These are phyloP conservation scores for Jacana jacana DNA, from an alignment of 2,113 vertebrate genomes.

Conservation along the genomic window DNA sequence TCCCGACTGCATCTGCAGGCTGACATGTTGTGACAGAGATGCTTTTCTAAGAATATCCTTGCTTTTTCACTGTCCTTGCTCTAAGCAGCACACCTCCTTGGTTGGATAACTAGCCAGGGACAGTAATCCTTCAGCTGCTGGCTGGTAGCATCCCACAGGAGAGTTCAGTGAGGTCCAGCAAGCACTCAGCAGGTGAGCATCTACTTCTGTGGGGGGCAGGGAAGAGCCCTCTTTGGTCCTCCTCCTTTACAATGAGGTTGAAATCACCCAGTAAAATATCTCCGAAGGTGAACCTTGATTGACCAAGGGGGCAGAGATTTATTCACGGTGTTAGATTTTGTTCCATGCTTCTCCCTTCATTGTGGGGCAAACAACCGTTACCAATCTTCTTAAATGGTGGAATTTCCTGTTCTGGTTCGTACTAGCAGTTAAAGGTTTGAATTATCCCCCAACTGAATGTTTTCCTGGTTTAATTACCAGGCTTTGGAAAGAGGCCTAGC, in stretches of 20 bases:
- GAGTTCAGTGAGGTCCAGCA: background rate
- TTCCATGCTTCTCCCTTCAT: background rate
- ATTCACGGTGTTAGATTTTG: background rate
- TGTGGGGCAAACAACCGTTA: background rate
- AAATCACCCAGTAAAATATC: background rate
- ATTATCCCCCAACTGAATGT: slow-evolving; percentile 22
- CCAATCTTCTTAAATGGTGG: background rate
- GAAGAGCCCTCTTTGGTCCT: background rate
- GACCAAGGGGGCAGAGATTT: background rate
- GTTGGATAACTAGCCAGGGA: background rate
- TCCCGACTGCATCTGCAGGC: accelerated
- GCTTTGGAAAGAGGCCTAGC: slow-evolving; percentile 30
- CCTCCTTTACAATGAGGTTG: background rate
- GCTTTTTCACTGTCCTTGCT: background rate
- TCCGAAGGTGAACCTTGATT: background rate
- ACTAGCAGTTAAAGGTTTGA: slow-evolving; percentile 7
- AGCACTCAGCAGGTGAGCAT: background rate
- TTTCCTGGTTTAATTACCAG: slow-evolving; percentile 46
- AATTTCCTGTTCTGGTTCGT: slow-evolving; percentile 49
- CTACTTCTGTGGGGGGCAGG: background rate
- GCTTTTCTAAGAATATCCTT: background rate
- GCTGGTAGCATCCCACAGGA: background rate
- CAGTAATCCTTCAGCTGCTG: background rate
- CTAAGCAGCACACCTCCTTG: background rate
- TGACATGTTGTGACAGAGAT: background rate